phyloP scores from a whole-genome alignment of 2,797 vertebrate species.

The Sphenodon punctatus region DNA sequence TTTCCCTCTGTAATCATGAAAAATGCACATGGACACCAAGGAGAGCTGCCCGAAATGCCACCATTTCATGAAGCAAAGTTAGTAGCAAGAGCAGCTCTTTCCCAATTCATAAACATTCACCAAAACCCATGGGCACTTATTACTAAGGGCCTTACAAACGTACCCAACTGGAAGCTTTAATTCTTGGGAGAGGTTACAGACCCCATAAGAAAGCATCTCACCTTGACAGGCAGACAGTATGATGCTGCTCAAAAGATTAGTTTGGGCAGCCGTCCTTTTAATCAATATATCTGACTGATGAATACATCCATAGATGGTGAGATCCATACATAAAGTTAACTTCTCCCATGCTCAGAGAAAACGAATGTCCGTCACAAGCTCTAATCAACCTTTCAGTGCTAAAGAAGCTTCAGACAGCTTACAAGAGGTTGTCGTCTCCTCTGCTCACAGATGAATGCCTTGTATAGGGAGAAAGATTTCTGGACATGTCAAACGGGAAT shows the following conservation, averaged over 20 bases:
- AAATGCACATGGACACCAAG: constrained; percentile 70
- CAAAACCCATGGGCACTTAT: neutral
- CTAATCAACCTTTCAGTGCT: accelerated
- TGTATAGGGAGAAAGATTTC: too few relatives aligned
- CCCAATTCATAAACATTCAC: neutral
- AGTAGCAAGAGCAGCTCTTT: constrained; percentile 46
- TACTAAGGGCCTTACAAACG: neutral
- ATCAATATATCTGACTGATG: neutral
- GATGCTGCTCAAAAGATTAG: neutral
- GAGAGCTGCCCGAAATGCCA: constrained; percentile 45
- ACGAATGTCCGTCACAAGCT: accelerated
- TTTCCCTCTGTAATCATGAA: constrained; percentile 83
- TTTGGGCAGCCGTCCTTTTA: constrained; percentile 14
- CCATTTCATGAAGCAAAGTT: constrained; percentile 29
- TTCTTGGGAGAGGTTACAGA: neutral
- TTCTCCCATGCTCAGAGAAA: neutral
- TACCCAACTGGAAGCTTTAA: neutral
- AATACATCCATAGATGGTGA: neutral
- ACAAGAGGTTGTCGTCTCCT: accelerated
- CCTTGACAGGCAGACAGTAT: neutral
- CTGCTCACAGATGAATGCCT: too few relatives aligned
- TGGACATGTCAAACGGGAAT: too few relatives aligned
- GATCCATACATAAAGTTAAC: neutral
- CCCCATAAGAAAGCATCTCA: neutral
- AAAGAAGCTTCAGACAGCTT: neutral